These are phyloP conservation scores for Drosophila rufa DNA, from an alignment of 1,140 invertebrate genomes.

Conservation along the genomic window DNA sequence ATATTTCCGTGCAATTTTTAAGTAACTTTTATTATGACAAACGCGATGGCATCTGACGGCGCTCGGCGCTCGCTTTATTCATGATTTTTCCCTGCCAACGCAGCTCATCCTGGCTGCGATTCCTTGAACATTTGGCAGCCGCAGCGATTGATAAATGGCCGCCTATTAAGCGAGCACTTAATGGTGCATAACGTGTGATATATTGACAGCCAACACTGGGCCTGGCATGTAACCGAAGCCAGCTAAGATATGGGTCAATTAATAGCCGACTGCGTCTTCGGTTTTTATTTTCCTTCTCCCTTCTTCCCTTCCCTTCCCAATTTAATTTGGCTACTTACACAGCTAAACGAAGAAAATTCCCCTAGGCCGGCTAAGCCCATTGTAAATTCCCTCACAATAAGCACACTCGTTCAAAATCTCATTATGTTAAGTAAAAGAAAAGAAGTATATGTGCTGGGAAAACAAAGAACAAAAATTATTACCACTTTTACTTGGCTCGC, in stretches of 20 bases:
- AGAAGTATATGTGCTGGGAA: slow-evolving; percentile 8
- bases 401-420: slow-evolving; percentile 76
- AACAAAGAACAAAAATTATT: slow-evolving; percentile 80
- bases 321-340: slow-evolving; percentile 6
- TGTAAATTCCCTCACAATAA: slow-evolving; percentile 27
- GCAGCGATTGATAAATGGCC: slow-evolving; percentile 49
- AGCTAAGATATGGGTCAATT: slow-evolving; percentile 47
- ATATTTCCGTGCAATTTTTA: slow-evolving; percentile 58
- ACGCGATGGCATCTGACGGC: slow-evolving; percentile 26
- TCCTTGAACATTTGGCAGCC: slow-evolving; percentile 44
- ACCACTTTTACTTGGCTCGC: slow-evolving; percentile 77
- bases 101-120: slow-evolving; percentile 26
- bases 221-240: slow-evolving; percentile 20
- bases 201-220: slow-evolving; percentile 49
- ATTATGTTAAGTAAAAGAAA: slow-evolving; percentile 75
- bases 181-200: slow-evolving; percentile 62
- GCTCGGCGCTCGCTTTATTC: slow-evolving; percentile 13
- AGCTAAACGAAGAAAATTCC: neutral
- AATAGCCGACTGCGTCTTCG: slow-evolving; percentile 16
- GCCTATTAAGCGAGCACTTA: slow-evolving; percentile 58
- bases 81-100: slow-evolving; percentile 27
- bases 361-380: slow-evolving; percentile 9
- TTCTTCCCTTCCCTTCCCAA: too few relatives aligned
- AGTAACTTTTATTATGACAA: slow-evolving; percentile 69
- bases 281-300: neutral